Percentiles rank a stretch among this genome's conserved stretches.
Conservation (phyloP, 2,113 vertebrate species). For the Alectura lathami region DNA sequence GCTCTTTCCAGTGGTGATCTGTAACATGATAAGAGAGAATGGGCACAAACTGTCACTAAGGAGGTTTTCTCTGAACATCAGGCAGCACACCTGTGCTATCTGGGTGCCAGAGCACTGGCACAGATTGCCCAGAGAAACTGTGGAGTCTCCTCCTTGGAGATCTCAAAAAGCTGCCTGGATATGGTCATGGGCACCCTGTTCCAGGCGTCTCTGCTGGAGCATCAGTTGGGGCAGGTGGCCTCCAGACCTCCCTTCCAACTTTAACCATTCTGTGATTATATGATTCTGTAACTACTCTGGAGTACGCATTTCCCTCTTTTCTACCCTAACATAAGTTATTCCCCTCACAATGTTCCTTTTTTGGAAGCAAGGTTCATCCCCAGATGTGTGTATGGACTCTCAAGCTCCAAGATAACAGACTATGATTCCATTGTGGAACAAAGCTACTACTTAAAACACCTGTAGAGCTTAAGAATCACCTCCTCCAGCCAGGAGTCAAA, state of each 20-base stretch:
- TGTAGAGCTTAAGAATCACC: not conserved
- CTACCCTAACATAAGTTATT: not conserved
- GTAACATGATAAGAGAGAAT: not conserved
- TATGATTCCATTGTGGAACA: not conserved
- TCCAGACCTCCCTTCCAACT: not conserved
- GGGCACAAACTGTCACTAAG: not conserved
- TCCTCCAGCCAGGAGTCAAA: not conserved
- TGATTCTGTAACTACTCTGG: not conserved
- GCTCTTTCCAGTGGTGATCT: not conserved
- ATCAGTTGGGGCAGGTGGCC: not conserved
- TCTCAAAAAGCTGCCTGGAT: not conserved
- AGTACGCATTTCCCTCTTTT: not conserved
- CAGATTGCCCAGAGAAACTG: not conserved
- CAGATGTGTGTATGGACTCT: accelerated
- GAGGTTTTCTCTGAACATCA: not conserved
- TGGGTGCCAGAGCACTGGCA: not conserved
- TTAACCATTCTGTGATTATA: not conserved
- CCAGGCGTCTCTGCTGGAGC: not conserved
- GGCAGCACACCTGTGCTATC: not conserved
- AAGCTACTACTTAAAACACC: not conserved
- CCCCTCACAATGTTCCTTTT: not conserved
- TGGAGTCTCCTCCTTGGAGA: not conserved
- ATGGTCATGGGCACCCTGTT: not conserved
- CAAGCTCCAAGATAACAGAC: not conserved
- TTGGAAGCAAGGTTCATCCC: not conserved